Percentiles rank a stretch among this genome's conserved stretches.
Conservation (phyloP, 2,888 invertebrate species). For the Dysmachus trigonus region DNA sequence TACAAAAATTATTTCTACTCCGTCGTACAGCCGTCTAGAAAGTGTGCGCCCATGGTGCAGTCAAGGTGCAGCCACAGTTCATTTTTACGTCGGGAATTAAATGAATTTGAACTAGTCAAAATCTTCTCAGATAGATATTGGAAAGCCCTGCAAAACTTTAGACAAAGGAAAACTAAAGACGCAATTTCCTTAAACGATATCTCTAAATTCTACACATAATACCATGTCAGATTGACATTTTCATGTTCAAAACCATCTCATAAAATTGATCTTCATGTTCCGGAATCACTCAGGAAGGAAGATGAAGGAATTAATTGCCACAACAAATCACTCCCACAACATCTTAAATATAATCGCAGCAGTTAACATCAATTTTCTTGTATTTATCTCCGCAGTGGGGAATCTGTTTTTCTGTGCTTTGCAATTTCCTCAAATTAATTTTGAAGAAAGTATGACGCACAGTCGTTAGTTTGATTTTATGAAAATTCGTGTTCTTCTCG, state of each 20-base stretch:
- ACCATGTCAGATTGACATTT: background rate
- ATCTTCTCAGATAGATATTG: too few relatives aligned
- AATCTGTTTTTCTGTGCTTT: background rate
- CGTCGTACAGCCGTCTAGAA: too few relatives aligned
- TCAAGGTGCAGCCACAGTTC: too few relatives aligned
- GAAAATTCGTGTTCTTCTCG: background rate
- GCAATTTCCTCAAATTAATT: background rate
- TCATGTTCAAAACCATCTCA: background rate
- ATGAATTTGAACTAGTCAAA: too few relatives aligned
- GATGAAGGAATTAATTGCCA: background rate
- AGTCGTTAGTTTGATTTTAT: background rate
- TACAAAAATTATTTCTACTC: too few relatives aligned
- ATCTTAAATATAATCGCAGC: background rate
- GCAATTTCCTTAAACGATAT: background rate
- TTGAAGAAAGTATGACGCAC: background rate
- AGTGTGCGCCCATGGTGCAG: too few relatives aligned
- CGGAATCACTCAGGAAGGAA: background rate
- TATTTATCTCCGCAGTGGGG: background rate
- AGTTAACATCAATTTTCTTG: background rate
- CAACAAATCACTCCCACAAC: background rate
- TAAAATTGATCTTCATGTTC: background rate
- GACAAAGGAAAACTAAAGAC: background rate
- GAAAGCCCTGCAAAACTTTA: too few relatives aligned
- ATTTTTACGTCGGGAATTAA: too few relatives aligned
- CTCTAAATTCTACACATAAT: background rate